Evolutionary conservation across 1,140 invertebrate species (phyloP).

Genomic region (Papilio xuthus): DNA sequence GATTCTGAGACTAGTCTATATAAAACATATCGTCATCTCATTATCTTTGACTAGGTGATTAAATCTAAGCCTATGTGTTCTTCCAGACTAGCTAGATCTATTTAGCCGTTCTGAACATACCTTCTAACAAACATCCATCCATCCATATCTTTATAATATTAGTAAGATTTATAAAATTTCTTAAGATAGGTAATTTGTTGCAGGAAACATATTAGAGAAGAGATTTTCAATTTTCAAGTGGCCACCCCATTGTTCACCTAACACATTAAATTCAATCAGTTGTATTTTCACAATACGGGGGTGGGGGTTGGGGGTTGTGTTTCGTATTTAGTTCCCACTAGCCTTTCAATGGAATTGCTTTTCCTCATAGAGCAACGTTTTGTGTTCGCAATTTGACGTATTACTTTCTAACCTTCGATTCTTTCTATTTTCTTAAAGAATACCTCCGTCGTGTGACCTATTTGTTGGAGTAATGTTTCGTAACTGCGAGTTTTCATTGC

Average conservation of each 20-base stretch:
- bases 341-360: constrained; percentile 35
- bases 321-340: constrained; percentile 35
- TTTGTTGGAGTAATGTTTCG: background rate
- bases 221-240: constrained; percentile 23
- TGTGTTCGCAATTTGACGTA: constrained; percentile 15
- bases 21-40: too few relatives aligned
- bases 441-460: background rate
- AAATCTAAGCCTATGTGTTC: too few relatives aligned
- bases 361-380: constrained; percentile 24
- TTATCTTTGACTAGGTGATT: too few relatives aligned
- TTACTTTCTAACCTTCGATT: constrained; percentile 23
- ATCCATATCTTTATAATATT: too few relatives aligned
- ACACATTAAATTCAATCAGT: constrained; percentile 40
- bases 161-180: background rate
- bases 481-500: background rate
- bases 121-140: too few relatives aligned
- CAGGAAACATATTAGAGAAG: background rate
- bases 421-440: constrained; percentile 1
- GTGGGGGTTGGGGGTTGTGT: background rate
- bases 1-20: too few relatives aligned
- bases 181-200: background rate
- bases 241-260: constrained; percentile 17
- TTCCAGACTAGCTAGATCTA: too few relatives aligned
- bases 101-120: too few relatives aligned
- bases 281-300: background rate